Percentiles rank a stretch among this genome's conserved stretches.
Conservation (phyloP, 2,797 vertebrate species). For the Ctenopoma multispine region DNA sequence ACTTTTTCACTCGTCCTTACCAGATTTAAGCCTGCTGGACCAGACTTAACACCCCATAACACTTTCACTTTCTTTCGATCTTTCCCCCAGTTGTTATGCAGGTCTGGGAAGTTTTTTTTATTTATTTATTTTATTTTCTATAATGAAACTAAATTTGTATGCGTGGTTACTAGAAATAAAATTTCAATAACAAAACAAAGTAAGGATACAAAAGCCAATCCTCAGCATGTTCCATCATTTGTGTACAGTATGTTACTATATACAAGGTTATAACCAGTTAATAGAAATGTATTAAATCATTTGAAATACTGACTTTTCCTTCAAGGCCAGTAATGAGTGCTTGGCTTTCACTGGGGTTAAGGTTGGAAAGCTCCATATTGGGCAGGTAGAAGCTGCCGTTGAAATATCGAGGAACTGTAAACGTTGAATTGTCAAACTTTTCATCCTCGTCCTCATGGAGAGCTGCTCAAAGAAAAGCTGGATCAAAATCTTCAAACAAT, state of each 20-base stretch:
- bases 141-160: background rate
- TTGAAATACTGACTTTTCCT: conserved; percentile 58
- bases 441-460: conserved; percentile 75
- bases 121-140: no score
- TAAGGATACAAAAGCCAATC: background rate
- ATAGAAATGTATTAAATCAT: background rate
- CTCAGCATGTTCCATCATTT: background rate
- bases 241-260: no score
- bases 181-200: background rate
- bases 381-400: conserved; percentile 74
- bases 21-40: no score
- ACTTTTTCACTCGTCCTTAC: no score
- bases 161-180: background rate
- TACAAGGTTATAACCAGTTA: background rate
- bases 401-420: conserved; percentile 64
- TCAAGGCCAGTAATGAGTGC: conserved; percentile 44
- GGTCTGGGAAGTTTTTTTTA: no score
- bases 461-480: conserved; percentile 57
- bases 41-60: no score
- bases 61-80: no score
- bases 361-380: conserved; percentile 40
- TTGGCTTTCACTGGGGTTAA: conserved; percentile 44
- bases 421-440: conserved; percentile 64
- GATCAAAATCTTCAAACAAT: background rate
- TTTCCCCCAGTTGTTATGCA: no score